A percentile compares a stretch with the other conserved stretches of the same genome.
Evolutionary conservation across 2,888 invertebrate genomes (phyloP).

Genomic region (Ennomos erosarius): DNA sequence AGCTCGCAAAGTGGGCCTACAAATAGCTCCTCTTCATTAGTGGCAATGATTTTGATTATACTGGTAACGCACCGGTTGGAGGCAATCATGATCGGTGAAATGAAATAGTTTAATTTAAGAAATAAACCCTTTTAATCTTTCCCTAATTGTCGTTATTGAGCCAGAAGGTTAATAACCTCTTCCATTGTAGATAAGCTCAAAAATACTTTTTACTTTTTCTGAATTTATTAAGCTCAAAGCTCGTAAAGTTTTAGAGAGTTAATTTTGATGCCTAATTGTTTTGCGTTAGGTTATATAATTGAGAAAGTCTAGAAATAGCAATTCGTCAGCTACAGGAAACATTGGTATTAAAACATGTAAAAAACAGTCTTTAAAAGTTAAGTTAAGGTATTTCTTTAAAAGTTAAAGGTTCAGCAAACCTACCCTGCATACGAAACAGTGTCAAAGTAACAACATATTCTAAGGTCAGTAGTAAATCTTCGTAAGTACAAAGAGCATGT

Average conservation of each 20-base stretch:
- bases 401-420: constrained; percentile 23
- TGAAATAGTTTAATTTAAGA: too few species aligned
- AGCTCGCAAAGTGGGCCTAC: not conserved
- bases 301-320: constrained; percentile 12
- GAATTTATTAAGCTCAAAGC: too few species aligned
- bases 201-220: too few species aligned
- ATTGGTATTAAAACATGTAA: constrained; percentile 29
- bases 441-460: constrained; percentile 5
- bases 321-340: constrained; percentile 15
- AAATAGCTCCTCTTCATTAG: constrained; percentile 4
- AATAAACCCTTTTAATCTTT: too few species aligned
- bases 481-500: not conserved
- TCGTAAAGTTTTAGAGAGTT: too few species aligned
- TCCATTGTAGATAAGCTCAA: too few species aligned
- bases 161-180: too few species aligned
- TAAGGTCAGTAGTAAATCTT: constrained; percentile 8
- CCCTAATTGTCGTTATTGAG: too few species aligned
- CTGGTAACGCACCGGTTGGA: constrained; percentile 1
- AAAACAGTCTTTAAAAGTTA: constrained; percentile 8
- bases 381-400: constrained; percentile 26
- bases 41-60: constrained; percentile 11
- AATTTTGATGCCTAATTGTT: not conserved
- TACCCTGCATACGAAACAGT: constrained; percentile 18
- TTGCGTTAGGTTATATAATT: not conserved
- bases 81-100: not conserved